These are phyloP conservation scores for Drosophila birchii DNA, from an alignment of 2,888 invertebrate genomes.

Conservation along the genomic window DNA sequence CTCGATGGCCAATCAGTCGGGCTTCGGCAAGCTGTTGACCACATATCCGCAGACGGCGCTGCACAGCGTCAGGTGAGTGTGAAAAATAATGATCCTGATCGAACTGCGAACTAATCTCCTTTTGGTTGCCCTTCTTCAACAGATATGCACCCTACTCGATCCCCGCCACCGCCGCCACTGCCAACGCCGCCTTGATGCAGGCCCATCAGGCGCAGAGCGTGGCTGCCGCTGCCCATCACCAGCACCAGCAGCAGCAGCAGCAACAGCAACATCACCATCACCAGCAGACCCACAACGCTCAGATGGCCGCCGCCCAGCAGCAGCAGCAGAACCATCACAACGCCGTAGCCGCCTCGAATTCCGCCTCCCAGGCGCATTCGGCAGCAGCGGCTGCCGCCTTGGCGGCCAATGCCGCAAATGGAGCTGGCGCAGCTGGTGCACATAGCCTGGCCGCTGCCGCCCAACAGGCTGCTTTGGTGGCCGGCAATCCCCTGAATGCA, in stretches of 20 bases:
- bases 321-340: constrained; percentile 64
- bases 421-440: constrained; percentile 65
- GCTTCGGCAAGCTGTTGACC: constrained; percentile 88
- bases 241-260: constrained; percentile 61
- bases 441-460: constrained; percentile 86
- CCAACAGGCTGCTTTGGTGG: constrained; percentile 82
- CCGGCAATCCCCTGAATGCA: constrained; percentile 85
- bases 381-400: constrained; percentile 74
- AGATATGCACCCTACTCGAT: constrained; percentile 89
- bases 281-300: constrained; percentile 67
- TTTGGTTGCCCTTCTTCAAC: background rate
- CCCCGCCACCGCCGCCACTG: constrained; percentile 85
- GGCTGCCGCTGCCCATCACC: constrained; percentile 82
- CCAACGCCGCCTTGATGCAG: constrained; percentile 86
- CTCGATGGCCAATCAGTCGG: constrained; percentile 86
- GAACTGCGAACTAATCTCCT: background rate
- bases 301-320: constrained; percentile 78
- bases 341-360: constrained; percentile 66
- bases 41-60: constrained; percentile 87
- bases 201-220: constrained; percentile 79
- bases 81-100: no score
- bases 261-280: constrained; percentile 62
- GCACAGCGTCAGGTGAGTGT: constrained; percentile 84
- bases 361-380: constrained; percentile 85
- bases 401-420: constrained; percentile 77